Evolutionary conservation across 2,113 vertebrate genomes (phyloP).

Genomic region (Salvelinus alpinus): DNA sequence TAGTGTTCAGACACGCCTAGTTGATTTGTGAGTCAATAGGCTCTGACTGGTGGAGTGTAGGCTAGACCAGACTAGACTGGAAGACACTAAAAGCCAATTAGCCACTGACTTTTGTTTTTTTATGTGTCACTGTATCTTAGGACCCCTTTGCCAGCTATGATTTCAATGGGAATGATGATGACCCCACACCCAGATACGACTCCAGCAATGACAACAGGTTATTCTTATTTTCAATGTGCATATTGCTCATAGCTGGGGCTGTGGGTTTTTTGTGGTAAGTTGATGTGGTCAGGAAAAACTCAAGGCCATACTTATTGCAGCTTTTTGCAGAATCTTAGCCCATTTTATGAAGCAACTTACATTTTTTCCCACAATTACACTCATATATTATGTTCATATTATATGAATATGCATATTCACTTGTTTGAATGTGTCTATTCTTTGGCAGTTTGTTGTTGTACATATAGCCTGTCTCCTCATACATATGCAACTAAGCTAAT

Average conservation of each 20-base stretch:
- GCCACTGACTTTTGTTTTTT: not conserved
- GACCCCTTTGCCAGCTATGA: constrained; percentile 92
- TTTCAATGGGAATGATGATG: constrained; percentile 87
- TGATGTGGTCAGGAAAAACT: no score
- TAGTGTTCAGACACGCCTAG: constrained; percentile 24
- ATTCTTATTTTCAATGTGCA: no score
- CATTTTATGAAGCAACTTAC: not conserved
- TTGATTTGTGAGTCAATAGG: constrained; percentile 46
- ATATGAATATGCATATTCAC: not conserved
- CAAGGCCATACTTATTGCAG: no score
- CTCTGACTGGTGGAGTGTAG: constrained; percentile 49
- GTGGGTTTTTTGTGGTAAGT: no score
- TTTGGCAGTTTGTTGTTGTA: constrained; percentile 60
- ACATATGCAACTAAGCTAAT: constrained; percentile 51
- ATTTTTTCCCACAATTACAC: not conserved
- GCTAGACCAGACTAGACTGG: no score
- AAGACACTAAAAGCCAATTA: no score
- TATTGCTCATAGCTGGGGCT: no score
- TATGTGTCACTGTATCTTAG: constrained; percentile 69
- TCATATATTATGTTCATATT: not conserved
- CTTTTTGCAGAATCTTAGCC: no score
- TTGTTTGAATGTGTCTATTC: not conserved
- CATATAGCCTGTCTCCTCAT: no score
- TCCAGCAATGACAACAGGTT: constrained; percentile 73
- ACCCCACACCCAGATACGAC: constrained; percentile 86